Base-by-base conservation (phyloP, 2,113 vertebrate species). In the Porphyrio hochstetteri region DNA sequence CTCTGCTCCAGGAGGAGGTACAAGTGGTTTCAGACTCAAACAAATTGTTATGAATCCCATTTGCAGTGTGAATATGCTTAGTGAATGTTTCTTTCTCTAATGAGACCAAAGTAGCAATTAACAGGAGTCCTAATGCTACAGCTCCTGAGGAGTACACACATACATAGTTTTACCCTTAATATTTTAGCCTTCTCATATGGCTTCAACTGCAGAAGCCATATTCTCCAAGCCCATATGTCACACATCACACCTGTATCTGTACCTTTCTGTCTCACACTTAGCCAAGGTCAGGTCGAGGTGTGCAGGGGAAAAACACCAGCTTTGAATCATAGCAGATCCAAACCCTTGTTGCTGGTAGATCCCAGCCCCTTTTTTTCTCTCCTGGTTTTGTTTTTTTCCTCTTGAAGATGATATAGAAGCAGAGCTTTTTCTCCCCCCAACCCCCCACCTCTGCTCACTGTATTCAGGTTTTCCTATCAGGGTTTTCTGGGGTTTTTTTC, bases 51-150 rank as follows among this genome's bases (percentile, higher is more conserved):
- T 79, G 94, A 97, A 97, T 97, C 91, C 96, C 80, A 95, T 97
- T 98, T 96, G 82, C 93, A 67, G 80, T 13, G 81, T 94, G 94
- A 97, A 96, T 98, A 95, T 84, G 87, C 91, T 95, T 77, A 96
- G 91, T 90, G 93, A 93, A 88, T 96, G 96, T 96, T 97, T 97
- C 96, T 91, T 97, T 96, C 53, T 50, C 84, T 92, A 95, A 97
- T 90, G 90, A 97, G 91, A 97, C 92, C 96, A 97, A 98, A 98
- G 97, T 96, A 98, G 95, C 97, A 97, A 98, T 98, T 98, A 98
- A 94, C 85, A 93, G 90, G 93, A 96, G 72, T 72, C 95, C 59
- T 97, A 94, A 84, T 94, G 85, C 78, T 95, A 25, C 83, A 75
- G 14, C 79, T 95, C 86, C 87, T 60, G 42, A 86, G 80, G 68